Base-by-base conservation (phyloP, 2,797 vertebrate genomes). In the Poeciliopsis infans region DNA sequence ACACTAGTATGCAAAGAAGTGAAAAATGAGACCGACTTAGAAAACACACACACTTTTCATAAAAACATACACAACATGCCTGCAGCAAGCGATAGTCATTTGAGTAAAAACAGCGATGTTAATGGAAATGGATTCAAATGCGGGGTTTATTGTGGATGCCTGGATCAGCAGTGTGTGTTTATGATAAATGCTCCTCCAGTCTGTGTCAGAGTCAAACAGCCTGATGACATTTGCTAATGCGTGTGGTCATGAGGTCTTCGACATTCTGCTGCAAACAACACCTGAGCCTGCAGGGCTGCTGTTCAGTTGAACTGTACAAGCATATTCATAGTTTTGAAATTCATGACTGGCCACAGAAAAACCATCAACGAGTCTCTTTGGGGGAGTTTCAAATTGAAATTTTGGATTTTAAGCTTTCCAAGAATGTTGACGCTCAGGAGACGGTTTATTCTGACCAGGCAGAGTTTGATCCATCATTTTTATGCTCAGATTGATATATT, bases 161-260 rank as follows among this genome's bases (percentile, higher is more conserved):
- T 85, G 85, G 85, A 86, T 90, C 88, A 68, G 86, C 83, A 87
- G 84, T 87, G 88, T 91, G 75, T 91, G 90, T 93, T 94, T 89
- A 87, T 94, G 92, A 95, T 93, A 87, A 94, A 95, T 93, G 41
- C 81, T 84, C 84, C 87, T 75, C 90, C 85, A 83, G 80, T 76
- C 73, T 61, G 59, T 93, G 93, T 93, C 93, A 91, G 89, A 85
- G 91, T 94, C 93, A 95, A 94, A 95, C 86, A 77, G 90, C 87
- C 87, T 94, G 93, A 94, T 92, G 90, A 92, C 92, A 94, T 92
- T 88, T 88, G 91, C 88, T 87, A 90, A 91, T 94, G 88, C 93
- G 90, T 94, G 92, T 91, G 93, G 78, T 94, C 93, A 94, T 93
- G 82, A 5, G 57, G 83, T 74, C 87, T 84, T 91, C 83, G 92